These are phyloP conservation scores for Batillaria attramentaria DNA, from an alignment of 1,140 invertebrate species.

Conservation along the genomic window DNA sequence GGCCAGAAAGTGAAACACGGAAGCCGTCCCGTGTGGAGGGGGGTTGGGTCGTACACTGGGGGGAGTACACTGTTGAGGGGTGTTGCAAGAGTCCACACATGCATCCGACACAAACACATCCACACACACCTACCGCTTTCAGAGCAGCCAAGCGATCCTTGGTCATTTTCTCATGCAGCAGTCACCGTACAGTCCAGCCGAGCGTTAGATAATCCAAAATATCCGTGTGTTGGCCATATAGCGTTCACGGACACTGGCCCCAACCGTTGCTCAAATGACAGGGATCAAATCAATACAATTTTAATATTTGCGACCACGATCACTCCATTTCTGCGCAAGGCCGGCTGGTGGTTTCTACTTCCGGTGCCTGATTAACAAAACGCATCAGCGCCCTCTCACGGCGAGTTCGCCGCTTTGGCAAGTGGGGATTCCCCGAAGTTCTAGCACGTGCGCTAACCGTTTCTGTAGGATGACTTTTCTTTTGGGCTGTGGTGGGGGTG, in stretches of 20 bases:
- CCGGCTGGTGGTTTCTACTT: conserved; percentile 57
- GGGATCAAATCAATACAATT: conserved; percentile 69
- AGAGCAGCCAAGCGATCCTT: conserved; percentile 98
- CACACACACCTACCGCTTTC: conserved; percentile 84
- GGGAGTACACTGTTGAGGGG: conserved; percentile 18
- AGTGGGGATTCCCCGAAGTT: conserved; percentile 1
- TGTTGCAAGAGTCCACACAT: conserved; percentile 19
- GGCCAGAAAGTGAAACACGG: conserved; percentile 8
- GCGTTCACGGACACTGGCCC: conserved; percentile 36
- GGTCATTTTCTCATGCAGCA: conserved; percentile 80
- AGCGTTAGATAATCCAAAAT: conserved; percentile 35
- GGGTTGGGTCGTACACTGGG: conserved; percentile 21
- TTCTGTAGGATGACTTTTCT: too few relatives aligned
- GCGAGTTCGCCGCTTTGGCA: background rate
- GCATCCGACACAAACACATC: conserved; percentile 1
- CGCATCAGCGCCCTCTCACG: conserved; percentile 43
- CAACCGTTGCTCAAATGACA: conserved; percentile 52
- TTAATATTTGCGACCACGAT: conserved; percentile 67
- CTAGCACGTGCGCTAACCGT: too few relatives aligned
- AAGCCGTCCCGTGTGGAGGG: conserved; percentile 11
- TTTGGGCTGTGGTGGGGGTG: too few relatives aligned
- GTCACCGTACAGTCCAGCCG: conserved; percentile 23
- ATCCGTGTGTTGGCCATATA: conserved; percentile 39
- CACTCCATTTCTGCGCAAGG: conserved; percentile 59
- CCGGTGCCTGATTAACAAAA: conserved; percentile 50